Evolutionary conservation across 2,888 invertebrate species (phyloP).

Genomic region (Microplitis manilae): DNA sequence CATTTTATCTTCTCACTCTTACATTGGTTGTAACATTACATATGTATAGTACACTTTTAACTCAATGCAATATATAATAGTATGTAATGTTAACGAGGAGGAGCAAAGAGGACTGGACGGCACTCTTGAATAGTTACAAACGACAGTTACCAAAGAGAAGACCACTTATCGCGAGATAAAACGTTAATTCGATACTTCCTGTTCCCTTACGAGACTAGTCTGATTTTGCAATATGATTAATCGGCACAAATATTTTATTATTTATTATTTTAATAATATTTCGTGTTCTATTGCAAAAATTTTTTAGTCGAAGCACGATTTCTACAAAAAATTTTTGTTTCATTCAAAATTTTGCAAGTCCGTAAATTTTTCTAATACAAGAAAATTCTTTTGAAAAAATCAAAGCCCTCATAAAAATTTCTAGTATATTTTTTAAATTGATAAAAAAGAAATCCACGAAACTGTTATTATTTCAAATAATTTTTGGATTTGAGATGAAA

Average conservation of each 20-base stretch:
- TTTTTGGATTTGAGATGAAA: no score
- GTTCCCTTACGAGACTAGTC: slow-evolving; percentile 48
- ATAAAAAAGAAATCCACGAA: no score
- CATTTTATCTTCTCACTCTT: slow-evolving; percentile 4
- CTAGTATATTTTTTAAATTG: no score
- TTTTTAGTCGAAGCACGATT: no score
- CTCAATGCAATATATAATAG: background rate
- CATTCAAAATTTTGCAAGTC: no score
- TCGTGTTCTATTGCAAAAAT: background rate
- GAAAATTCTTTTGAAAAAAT: no score
- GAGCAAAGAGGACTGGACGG: slow-evolving; percentile 14
- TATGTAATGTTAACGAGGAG: slow-evolving; percentile 7
- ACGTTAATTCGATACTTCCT: slow-evolving; percentile 66
- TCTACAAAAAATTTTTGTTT: no score
- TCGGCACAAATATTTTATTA: background rate
- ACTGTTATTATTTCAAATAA: no score
- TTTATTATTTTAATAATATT: slow-evolving; percentile 8
- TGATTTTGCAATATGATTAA: slow-evolving; percentile 46
- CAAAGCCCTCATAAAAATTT: no score
- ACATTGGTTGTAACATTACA: background rate
- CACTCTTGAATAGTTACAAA: slow-evolving; percentile 23
- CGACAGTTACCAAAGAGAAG: slow-evolving; percentile 30
- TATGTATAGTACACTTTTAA: background rate
- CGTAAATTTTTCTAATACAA: no score
- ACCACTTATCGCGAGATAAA: slow-evolving; percentile 50